Conservation (phyloP, 2,113 vertebrate genomes). For the Platanista minor region DNA sequence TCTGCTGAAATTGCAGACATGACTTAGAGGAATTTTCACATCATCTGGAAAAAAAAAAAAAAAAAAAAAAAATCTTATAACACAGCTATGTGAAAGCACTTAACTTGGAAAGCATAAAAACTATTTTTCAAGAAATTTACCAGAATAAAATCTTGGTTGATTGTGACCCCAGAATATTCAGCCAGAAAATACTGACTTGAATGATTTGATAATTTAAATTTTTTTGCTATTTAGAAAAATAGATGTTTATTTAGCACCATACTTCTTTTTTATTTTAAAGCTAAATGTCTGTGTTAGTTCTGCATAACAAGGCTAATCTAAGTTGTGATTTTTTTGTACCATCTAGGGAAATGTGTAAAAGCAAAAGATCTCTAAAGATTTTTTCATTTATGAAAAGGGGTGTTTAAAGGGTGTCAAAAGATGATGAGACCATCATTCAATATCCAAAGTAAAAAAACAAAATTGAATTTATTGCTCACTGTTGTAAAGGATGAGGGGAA, state of each 20-base stretch:
- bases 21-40: constrained; percentile 68
- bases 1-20: constrained; percentile 22
- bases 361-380: not conserved
- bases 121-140: constrained; percentile 58
- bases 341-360: not conserved
- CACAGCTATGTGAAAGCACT: constrained; percentile 56
- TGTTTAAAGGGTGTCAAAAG: not conserved
- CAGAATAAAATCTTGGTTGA: constrained; percentile 51
- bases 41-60: not conserved
- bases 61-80: constrained; percentile 33
- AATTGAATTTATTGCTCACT: not conserved
- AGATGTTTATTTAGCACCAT: not conserved
- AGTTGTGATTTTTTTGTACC: not conserved
- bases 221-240: not conserved
- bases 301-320: not conserved
- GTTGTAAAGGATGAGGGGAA: not conserved
- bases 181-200: not conserved
- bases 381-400: not conserved
- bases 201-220: not conserved
- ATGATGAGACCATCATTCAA: not conserved
- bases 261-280: not conserved
- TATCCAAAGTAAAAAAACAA: not conserved
- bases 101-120: constrained; percentile 65
- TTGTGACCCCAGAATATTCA: not conserved
- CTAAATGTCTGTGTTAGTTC: not conserved